phyloP scores from a whole-genome alignment of 2,113 vertebrate genomes.

The Alexandromys fortis region DNA sequence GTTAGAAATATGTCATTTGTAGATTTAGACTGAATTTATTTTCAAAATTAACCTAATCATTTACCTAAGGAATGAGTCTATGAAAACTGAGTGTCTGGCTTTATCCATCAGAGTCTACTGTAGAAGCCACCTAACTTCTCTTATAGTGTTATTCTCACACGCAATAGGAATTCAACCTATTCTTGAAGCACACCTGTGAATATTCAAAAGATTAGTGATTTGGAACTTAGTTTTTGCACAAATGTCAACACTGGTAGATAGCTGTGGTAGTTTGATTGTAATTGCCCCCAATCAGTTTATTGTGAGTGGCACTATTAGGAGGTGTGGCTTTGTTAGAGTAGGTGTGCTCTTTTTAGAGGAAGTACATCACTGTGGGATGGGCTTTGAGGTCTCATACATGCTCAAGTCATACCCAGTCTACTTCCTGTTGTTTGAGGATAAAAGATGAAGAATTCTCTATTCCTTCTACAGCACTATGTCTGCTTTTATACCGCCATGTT shows the following conservation, averaged over 20 bases:
- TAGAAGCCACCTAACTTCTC: not conserved
- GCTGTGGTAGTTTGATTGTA: not conserved
- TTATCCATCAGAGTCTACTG: not conserved
- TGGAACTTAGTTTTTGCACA: not conserved
- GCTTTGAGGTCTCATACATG: not conserved
- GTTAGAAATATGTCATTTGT: not conserved
- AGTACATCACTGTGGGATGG: not conserved
- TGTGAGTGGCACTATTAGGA: not conserved
- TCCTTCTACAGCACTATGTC: not conserved
- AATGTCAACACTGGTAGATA: not conserved
- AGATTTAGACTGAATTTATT: not conserved
- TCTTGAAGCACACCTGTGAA: not conserved
- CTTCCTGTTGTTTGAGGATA: not conserved
- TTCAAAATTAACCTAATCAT: not conserved
- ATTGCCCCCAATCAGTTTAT: not conserved
- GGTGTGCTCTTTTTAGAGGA: not conserved
- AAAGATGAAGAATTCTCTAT: not conserved
- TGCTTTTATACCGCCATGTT: not conserved
- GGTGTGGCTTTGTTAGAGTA: not conserved
- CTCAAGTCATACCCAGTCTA: not conserved
- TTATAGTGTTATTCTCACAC: not conserved
- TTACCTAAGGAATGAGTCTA: not conserved
- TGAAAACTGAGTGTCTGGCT: not conserved
- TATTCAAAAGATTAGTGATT: constrained; percentile 17
- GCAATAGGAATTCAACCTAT: not conserved